A percentile compares a stretch with the other conserved stretches of the same genome.
These are phyloP conservation scores for Temnothorax nylanderi DNA, from an alignment of 1,140 invertebrate species.

Conservation along the genomic window DNA sequence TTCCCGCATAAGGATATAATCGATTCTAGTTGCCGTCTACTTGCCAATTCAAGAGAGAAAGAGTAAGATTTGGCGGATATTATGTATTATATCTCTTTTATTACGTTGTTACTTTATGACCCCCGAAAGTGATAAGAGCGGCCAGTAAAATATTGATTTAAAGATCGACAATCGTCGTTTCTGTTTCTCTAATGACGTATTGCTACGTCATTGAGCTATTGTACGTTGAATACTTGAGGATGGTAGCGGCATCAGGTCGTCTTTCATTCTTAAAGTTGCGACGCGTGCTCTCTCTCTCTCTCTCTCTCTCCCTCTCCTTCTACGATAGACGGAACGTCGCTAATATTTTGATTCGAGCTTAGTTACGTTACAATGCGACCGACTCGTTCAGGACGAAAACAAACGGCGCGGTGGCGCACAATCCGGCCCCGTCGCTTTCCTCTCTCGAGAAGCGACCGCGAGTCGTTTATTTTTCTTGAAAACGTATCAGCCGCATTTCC, in stretches of 20 bases:
- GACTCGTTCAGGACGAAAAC: conserved; percentile 68
- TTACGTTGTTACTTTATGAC: background rate
- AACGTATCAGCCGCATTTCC: conserved; percentile 79
- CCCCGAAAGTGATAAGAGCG: background rate
- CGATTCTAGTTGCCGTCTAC: background rate
- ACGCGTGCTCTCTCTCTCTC: background rate
- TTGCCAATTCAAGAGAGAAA: background rate
- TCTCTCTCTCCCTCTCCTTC: background rate
- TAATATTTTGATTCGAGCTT: conserved; percentile 70
- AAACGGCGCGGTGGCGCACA: conserved; percentile 60
- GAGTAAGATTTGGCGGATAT: background rate
- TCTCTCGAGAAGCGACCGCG: conserved; percentile 42
- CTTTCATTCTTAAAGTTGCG: conserved; percentile 24
- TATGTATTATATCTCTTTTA: background rate
- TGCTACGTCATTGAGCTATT: background rate
- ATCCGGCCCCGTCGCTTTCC: conserved; percentile 59
- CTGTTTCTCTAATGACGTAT: background rate
- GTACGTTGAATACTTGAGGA: background rate
- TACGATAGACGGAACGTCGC: conserved; percentile 19
- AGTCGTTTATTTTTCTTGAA: conserved; percentile 80
- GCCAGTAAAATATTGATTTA: background rate
- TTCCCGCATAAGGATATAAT: background rate
- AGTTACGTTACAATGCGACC: conserved; percentile 69
- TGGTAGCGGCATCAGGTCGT: background rate
- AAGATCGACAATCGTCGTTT: background rate